Conservation (phyloP, 2,888 invertebrate species). For the Clepsis dumicolana region DNA sequence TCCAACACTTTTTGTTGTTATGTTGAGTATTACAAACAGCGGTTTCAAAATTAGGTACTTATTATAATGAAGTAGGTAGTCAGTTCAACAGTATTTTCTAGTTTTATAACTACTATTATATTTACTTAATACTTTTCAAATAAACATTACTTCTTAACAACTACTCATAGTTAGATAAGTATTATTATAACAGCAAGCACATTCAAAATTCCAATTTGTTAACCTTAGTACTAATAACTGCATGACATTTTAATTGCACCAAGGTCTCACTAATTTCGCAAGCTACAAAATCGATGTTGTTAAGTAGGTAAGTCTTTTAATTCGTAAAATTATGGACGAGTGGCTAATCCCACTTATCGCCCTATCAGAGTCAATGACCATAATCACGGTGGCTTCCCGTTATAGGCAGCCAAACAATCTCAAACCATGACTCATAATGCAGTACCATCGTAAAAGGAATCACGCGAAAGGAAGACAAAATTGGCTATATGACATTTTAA, state of each 20-base stretch:
- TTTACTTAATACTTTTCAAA: no score
- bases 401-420: conserved; percentile 70
- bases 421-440: conserved; percentile 71
- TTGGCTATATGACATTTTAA: conserved; percentile 65
- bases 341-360: conserved; percentile 62
- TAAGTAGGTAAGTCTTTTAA: conserved; percentile 18
- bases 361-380: conserved; percentile 77
- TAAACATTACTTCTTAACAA: no score
- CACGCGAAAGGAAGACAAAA: conserved; percentile 39
- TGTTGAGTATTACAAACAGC: no score
- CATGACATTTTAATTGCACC: conserved; percentile 34
- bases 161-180: background rate
- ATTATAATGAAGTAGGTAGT: no score
- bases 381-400: conserved; percentile 73
- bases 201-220: background rate
- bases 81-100: no score
- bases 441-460: conserved; percentile 51
- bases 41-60: no score
- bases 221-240: conserved; percentile 42
- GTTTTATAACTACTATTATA: no score
- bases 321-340: conserved; percentile 39
- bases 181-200: background rate
- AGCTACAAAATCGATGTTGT: conserved; percentile 29
- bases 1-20: no score
- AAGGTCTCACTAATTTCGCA: conserved; percentile 42